phyloP scores from a whole-genome alignment of 1,140 invertebrate species.

The Cryptotermes secundus region DNA sequence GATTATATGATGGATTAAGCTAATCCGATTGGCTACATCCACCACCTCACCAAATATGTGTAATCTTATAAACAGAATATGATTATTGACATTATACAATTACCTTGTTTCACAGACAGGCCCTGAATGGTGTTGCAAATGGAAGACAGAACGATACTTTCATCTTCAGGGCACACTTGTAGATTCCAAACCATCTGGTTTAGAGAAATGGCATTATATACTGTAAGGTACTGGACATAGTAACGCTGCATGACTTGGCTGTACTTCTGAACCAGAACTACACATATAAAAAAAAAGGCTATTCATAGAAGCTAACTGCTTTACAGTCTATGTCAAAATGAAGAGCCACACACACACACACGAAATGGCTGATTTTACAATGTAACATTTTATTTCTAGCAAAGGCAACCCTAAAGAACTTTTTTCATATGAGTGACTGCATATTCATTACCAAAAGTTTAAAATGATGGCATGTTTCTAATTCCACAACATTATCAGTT shows the following conservation, averaged over 20 bases:
- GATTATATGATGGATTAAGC: no score
- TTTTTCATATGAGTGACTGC: no score
- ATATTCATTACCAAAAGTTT: no score
- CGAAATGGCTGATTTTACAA: background rate
- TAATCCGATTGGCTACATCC: no score
- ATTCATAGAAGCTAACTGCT: background rate
- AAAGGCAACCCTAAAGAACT: no score
- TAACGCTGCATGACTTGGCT: constrained; percentile 97
- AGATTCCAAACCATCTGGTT: constrained; percentile 89
- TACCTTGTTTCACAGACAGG: constrained; percentile 86
- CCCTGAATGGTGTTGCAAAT: constrained; percentile 86
- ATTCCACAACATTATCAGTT: no score
- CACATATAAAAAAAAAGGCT: constrained; percentile 24
- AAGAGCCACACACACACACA: no score
- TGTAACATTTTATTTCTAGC: background rate
- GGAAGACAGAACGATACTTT: constrained; percentile 91
- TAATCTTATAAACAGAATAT: no score
- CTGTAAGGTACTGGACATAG: constrained; percentile 94
- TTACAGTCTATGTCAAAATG: no score
- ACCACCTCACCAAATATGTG: no score
- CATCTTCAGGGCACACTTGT: constrained; percentile 82
- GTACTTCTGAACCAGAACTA: constrained; percentile 88
- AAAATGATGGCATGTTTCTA: no score
- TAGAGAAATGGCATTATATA: constrained; percentile 91
- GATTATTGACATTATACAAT: no score